Evolutionary conservation across 2,113 vertebrate genomes (phyloP).

Genomic region (Neofelis nebulosa): DNA sequence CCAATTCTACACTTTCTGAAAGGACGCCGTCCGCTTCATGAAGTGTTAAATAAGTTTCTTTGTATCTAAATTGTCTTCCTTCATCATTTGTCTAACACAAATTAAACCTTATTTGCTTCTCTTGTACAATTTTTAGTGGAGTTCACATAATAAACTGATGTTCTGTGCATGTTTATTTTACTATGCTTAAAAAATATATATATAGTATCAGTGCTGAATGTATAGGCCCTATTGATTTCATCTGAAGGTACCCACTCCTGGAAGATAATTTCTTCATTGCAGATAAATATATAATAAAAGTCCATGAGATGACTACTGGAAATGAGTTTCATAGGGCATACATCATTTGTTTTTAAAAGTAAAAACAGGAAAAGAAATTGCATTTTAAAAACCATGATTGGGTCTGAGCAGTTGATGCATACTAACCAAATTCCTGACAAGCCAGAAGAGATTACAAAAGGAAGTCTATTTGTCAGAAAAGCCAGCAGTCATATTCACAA

Average conservation of each 20-base stretch:
- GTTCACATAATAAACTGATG: neutral
- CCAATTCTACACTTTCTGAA: neutral
- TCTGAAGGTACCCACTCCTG: neutral
- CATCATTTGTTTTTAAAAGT: neutral
- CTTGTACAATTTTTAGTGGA: neutral
- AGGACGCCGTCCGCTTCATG: neutral
- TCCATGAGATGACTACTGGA: neutral
- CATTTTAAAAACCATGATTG: neutral
- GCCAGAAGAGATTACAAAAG: neutral
- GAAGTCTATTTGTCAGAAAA: neutral
- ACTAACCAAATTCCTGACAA: neutral
- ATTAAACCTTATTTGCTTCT: neutral
- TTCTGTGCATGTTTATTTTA: neutral
- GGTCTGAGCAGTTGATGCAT: neutral
- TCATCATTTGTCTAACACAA: neutral
- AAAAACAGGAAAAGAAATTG: neutral
- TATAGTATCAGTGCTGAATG: neutral
- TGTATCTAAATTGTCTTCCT: neutral
- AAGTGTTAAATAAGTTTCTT: neutral
- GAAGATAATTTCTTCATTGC: neutral
- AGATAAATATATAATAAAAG: conserved; percentile 4
- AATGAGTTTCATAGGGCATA: neutral
- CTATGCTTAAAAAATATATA: neutral
- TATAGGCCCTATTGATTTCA: neutral
- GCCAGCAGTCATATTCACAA: neutral